A percentile compares a stretch with the other conserved stretches of the same genome.
Evolutionary conservation across 2,797 vertebrate genomes (phyloP).

Genomic region (Harpagifer antarcticus): DNA sequence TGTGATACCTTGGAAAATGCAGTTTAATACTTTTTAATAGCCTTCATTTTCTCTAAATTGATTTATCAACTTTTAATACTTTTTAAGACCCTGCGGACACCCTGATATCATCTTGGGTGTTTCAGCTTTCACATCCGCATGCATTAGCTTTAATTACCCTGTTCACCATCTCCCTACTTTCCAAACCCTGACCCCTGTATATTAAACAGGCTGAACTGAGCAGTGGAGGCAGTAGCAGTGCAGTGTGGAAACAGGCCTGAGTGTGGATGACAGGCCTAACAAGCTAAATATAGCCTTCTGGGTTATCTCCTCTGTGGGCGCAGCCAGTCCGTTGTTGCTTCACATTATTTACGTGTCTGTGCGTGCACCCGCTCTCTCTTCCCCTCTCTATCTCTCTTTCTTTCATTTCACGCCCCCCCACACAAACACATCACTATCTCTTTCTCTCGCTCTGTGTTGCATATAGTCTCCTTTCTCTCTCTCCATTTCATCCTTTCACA

Average conservation of each 20-base stretch:
- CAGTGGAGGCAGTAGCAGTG: conserved; percentile 75
- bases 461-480: conserved; percentile 19
- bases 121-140: conserved; percentile 6
- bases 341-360: conserved; percentile 89
- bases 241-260: conserved; percentile 83
- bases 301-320: conserved; percentile 84
- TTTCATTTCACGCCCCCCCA: conserved; percentile 64
- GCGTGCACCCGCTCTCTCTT: conserved; percentile 72
- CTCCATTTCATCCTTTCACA: conserved; percentile 51
- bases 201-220: conserved; percentile 70
- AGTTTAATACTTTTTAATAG: too few relatives aligned
- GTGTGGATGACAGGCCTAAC: conserved; percentile 84
- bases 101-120: not conserved
- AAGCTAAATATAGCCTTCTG: conserved; percentile 88
- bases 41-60: too few relatives aligned
- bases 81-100: too few relatives aligned
- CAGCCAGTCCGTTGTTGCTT: conserved; percentile 83
- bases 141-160: conserved; percentile 11
- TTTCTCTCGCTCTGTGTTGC: conserved; percentile 50
- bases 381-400: conserved; percentile 41
- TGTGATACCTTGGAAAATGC: too few relatives aligned
- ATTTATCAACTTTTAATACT: too few relatives aligned
- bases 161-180: conserved; percentile 30
- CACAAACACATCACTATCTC: conserved; percentile 66
- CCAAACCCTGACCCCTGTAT: conserved; percentile 46